Base-by-base conservation (phyloP, 2,888 invertebrate species). In the Acronicta aceris region DNA sequence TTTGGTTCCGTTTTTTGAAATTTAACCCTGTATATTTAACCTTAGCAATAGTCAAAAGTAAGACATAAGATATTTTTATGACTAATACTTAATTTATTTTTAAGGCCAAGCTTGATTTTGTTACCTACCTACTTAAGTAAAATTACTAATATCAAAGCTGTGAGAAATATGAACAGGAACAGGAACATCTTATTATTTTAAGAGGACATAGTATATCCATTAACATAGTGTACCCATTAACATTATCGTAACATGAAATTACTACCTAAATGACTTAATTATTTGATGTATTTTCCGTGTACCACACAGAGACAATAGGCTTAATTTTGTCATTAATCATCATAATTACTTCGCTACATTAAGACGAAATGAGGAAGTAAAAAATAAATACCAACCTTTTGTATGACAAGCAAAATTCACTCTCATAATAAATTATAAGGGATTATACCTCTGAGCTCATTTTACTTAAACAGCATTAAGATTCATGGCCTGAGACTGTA, bases 401-500 rank as follows among this genome's bases (percentile, higher is more conserved):
- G 25, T 59, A 49, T 49, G 48, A 47, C 41, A 25, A 49, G 17
- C 27, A 15, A 58, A 55, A 61, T 58, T 58, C 41, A 59, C 38
- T 56, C 33, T 42, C n/a, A 45, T 53, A 49, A 72, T 62, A 61
- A 78, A 73, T 76, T 59, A 66, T 36, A 51, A 16, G 43, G 45
- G 57, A 66, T 65, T 69, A 71, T 56, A 52, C 45, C 21, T 40
- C 49, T 43, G 49, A 65, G 59, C 62, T 74, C 53, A 62, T 65
- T 71, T 66, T 60, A 65, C 61, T 55, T 55, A 68, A 65, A 70
- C 50, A 69, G 59, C 45, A 49, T 74, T 77, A 76, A 77, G 74
- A 86, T 86, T 83, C 75, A 81, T 72, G 70, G 69, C 65, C 67
- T 51, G 59, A 71, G 60, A 68, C 68, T 64, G 79, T 78, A 76